Conservation (phyloP, 1,140 invertebrate genomes). For the Diorhabda sublineata region DNA sequence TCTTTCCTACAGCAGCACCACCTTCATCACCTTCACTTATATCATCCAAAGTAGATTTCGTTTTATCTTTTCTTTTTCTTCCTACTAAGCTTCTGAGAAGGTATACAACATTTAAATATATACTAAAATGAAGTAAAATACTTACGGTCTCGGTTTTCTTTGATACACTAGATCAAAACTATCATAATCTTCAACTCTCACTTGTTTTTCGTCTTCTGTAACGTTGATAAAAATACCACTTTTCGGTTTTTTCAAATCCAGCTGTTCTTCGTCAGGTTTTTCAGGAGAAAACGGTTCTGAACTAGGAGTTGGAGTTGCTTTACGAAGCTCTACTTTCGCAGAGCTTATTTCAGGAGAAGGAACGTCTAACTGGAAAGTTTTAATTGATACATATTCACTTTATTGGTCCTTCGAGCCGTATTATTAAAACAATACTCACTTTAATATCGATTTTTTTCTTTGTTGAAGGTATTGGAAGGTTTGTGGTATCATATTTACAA, state of each 20-base stretch:
- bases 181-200: constrained; percentile 22
- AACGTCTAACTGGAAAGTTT: constrained; percentile 30
- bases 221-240: constrained; percentile 43
- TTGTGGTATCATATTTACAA: not conserved
- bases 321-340: constrained; percentile 37
- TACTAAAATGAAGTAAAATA: not conserved
- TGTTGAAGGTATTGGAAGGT: constrained; percentile 22
- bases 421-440: constrained; percentile 12
- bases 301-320: constrained; percentile 32
- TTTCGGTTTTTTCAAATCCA: constrained; percentile 34
- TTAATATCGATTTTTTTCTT: constrained; percentile 24
- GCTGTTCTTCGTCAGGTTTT: constrained; percentile 26
- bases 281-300: constrained; percentile 27
- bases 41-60: not conserved
- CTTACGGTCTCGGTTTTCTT: constrained; percentile 27
- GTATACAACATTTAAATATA: not conserved
- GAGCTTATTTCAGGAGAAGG: constrained; percentile 37
- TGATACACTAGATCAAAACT: constrained; percentile 36
- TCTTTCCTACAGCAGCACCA: not conserved
- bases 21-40: constrained; percentile 15
- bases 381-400: not conserved
- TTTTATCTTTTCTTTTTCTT: not conserved
- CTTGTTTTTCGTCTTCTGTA: constrained; percentile 14
- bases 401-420: too few relatives aligned
- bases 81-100: not conserved